Conservation (phyloP, 2,888 invertebrate genomes). For the Ceratothoa steindachneri region DNA sequence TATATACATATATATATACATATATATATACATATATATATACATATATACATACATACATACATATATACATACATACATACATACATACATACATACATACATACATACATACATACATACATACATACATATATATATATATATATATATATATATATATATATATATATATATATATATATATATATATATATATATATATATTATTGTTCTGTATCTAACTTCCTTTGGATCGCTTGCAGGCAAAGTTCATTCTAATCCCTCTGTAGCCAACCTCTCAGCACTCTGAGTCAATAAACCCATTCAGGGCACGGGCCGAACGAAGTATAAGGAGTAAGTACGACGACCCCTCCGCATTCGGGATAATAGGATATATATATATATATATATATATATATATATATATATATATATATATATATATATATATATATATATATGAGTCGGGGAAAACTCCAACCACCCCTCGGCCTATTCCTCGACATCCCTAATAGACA, state of each 20-base stretch:
- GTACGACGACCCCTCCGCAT: too few species aligned
- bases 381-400: background rate
- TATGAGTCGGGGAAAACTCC: too few species aligned
- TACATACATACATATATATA: background rate
- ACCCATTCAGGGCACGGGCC: too few species aligned
- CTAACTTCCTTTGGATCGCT: too few species aligned
- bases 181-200: background rate
- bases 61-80: slow-evolving; percentile 4
- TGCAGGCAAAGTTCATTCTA: too few species aligned
- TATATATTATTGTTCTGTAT: too few species aligned
- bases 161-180: background rate
- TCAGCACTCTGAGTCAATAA: too few species aligned
- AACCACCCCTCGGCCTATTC: too few species aligned
- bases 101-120: background rate
- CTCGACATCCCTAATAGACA: background rate
- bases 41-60: background rate
- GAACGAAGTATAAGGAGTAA: too few species aligned
- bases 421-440: background rate
- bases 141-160: background rate
- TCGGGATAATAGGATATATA: too few species aligned
- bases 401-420: background rate
- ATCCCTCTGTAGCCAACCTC: too few species aligned
- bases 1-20: background rate
- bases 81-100: slow-evolving; percentile 3
- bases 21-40: background rate